These are phyloP conservation scores for Canis aureus DNA, from an alignment of 2,113 vertebrate genomes.

Conservation along the genomic window DNA sequence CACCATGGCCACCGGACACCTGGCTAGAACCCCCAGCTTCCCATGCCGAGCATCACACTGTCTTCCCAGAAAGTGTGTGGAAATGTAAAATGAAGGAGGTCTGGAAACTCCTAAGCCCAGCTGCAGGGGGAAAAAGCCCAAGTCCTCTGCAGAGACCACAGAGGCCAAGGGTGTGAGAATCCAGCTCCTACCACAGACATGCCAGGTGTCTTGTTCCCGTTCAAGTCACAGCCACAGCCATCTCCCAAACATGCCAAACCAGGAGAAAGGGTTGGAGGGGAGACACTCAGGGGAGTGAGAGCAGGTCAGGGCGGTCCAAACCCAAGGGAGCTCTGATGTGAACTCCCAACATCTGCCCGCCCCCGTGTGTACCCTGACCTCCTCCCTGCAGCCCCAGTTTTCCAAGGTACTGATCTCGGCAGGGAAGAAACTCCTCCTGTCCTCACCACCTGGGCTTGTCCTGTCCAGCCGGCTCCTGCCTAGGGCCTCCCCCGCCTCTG, in stretches of 20 bases:
- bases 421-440: slow-evolving; percentile 17
- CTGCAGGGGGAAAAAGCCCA: background rate
- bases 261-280: background rate
- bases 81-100: background rate
- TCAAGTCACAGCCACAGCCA: background rate
- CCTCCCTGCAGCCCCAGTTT: slow-evolving; percentile 64
- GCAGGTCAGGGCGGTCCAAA: background rate
- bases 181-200: background rate
- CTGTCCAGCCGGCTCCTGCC: slow-evolving; percentile 66
- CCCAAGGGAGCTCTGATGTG: background rate
- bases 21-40: too few relatives aligned
- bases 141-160: background rate
- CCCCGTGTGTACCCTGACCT: background rate
- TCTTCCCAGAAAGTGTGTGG: background rate
- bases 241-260: background rate
- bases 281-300: background rate
- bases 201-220: background rate
- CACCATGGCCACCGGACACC: background rate
- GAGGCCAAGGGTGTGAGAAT: rapidly evolving
- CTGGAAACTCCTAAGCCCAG: background rate
- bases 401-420: background rate
- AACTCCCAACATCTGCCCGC: background rate
- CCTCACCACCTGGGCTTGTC: slow-evolving; percentile 32
- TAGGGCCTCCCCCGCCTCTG: slow-evolving; percentile 20
- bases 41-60: background rate